phyloP scores from a whole-genome alignment of 2,888 invertebrate genomes.

The Philereme transversata region DNA sequence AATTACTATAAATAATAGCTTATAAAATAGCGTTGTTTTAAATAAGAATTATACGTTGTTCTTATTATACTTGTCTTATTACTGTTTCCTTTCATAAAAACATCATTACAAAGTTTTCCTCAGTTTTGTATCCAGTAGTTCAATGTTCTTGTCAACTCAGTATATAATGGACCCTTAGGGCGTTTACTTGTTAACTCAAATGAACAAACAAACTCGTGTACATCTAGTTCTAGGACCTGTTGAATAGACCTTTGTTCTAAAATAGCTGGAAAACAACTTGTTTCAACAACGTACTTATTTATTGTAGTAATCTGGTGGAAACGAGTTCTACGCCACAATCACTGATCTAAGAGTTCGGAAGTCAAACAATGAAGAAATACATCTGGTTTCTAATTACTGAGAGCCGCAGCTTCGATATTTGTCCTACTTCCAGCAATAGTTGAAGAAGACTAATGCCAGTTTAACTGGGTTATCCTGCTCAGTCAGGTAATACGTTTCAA shows the following conservation, averaged over 20 bases:
- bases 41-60: too few relatives aligned
- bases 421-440: neutral
- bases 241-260: constrained; percentile 45
- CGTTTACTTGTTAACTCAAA: constrained; percentile 38
- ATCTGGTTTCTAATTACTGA: constrained; percentile 15
- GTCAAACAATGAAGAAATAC: constrained; percentile 15
- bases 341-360: constrained; percentile 21
- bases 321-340: constrained; percentile 29
- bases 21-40: too few relatives aligned
- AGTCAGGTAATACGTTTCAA: neutral
- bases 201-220: constrained; percentile 32
- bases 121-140: neutral
- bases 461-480: neutral
- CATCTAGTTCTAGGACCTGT: constrained; percentile 48
- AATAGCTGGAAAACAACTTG: constrained; percentile 37
- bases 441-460: neutral
- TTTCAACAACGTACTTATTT: constrained; percentile 32
- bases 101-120: neutral
- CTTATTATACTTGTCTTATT: too few relatives aligned
- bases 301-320: constrained; percentile 31
- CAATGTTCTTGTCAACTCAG: constrained; percentile 5
- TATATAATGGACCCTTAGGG: constrained; percentile 18
- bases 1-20: too few relatives aligned
- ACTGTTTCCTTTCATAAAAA: neutral
- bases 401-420: constrained; percentile 1